phyloP scores from a whole-genome alignment of 1,140 invertebrate genomes.

The Melipona quadrifasciata region DNA sequence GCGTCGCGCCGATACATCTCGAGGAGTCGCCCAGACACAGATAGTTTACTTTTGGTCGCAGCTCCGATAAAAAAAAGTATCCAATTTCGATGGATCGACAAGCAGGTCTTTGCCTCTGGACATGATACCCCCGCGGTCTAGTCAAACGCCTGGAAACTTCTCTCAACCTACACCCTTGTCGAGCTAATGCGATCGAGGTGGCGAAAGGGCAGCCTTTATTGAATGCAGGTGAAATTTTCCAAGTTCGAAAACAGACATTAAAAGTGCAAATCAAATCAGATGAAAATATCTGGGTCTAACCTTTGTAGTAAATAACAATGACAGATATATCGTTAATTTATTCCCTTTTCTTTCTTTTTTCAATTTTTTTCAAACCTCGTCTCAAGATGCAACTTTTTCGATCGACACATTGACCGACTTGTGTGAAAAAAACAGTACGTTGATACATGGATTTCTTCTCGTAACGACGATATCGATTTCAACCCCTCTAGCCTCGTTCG shows the following conservation, averaged over 20 bases:
- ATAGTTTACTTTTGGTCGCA: conserved; percentile 36
- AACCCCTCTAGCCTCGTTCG: conserved; percentile 25
- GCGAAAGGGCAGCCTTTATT: not conserved
- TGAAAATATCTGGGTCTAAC: no score
- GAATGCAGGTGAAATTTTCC: not conserved
- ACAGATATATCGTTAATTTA: no score
- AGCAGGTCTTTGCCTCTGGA: not conserved
- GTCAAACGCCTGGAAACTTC: not conserved
- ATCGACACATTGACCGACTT: no score
- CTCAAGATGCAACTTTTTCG: no score
- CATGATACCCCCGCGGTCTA: not conserved
- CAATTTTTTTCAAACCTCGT: no score
- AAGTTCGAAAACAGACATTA: no score
- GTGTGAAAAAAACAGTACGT: no score
- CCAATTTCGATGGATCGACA: conserved; percentile 31
- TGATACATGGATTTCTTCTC: not conserved
- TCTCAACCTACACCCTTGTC: not conserved
- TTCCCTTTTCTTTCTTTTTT: no score
- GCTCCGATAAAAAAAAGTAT: conserved; percentile 26
- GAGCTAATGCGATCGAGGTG: not conserved
- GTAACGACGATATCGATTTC: conserved; percentile 36
- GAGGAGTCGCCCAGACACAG: conserved; percentile 24
- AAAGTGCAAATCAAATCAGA: no score
- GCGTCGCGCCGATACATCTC: conserved; percentile 33
- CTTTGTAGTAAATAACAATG: no score